A percentile compares a stretch with the other conserved stretches of the same genome.
These are phyloP conservation scores for Littorina saxatilis DNA, from an alignment of 1,140 invertebrate species.

Conservation along the genomic window DNA sequence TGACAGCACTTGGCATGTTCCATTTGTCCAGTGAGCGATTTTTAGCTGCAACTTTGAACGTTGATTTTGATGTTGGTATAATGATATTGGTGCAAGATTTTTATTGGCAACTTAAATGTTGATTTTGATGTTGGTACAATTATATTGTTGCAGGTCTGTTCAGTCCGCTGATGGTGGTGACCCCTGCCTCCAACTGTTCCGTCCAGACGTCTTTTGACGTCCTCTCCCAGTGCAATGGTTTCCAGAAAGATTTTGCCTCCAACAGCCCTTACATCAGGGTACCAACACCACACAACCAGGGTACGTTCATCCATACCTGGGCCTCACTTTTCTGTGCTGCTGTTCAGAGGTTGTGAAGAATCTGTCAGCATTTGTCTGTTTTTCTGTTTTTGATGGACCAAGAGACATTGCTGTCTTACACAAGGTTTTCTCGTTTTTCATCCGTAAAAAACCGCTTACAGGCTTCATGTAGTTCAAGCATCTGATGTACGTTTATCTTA, in stretches of 20 bases:
- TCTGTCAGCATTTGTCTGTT: background rate
- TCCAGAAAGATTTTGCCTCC: constrained; percentile 62
- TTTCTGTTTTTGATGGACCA: background rate
- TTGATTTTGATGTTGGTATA: too few species aligned
- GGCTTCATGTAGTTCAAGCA: too few species aligned
- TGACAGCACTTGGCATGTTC: too few species aligned
- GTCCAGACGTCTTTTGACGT: constrained; percentile 55
- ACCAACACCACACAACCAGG: constrained; percentile 42
- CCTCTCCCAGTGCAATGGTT: constrained; percentile 58
- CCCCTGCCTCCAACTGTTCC: constrained; percentile 46
- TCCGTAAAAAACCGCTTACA: too few species aligned
- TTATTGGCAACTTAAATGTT: too few species aligned
- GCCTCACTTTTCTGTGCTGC: background rate
- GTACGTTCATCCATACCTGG: background rate
- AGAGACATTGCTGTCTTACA: too few species aligned
- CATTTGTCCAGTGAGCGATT: too few species aligned
- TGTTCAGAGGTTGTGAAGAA: background rate
- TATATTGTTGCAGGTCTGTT: constrained; percentile 62
- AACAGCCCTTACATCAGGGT: constrained; percentile 53
- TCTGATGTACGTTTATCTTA: too few species aligned
- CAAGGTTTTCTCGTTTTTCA: too few species aligned
- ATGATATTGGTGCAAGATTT: too few species aligned
- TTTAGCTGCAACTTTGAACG: too few species aligned
- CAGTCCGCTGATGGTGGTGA: constrained; percentile 65
- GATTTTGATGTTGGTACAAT: too few species aligned